Base-by-base conservation (phyloP, 2,888 invertebrate genomes). In the Pycnomerus fuliginosus region DNA sequence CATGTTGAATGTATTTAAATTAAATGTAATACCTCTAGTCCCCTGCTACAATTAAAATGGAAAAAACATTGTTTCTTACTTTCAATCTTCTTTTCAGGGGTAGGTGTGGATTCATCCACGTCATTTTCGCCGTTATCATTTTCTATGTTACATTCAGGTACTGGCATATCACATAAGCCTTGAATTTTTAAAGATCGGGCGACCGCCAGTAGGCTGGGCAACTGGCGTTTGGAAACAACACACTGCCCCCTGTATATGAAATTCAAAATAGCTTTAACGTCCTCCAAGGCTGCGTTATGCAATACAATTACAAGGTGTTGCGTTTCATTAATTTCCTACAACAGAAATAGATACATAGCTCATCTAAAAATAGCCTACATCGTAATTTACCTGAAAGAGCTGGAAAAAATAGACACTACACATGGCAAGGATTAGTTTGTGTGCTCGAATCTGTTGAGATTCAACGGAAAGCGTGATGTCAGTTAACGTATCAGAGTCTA, bases 381-480 rank as follows among this genome's bases (percentile, higher is more conserved):
- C 24, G 16, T 14, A 12, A 36, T 30, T 31, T 71, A 86, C 87
- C 83, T 86, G 86, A 75, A 92, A 91, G 50, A 92, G 76, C 64
- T 90, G 89, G 60, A 90, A 84, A 71, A 93, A 93, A 74, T 93
- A 93, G 56, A 86, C 85, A 72, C 92, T 92, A 74, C 93, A 92
- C 51, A 91, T 89, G 15, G 92, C 92, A 41, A 93, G 75, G 34
- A 93, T 87, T 35, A 93, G 82, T 62, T 84, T 82, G 72, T 93
- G 93, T 1, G 92, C 93, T 60, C 84, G 84, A 54, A 93, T 76
- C n/a, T 85, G 84, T 48, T 87, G 83, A 13, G 90, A 88, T 58
- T 86, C 89, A 3, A 91, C 91, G 52, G 89, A 89, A 30, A 93
- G 76, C 7, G 91, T 92, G 32, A 92, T 90, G 71, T 92, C 91